phyloP scores from a whole-genome alignment of 2,888 invertebrate species.

The Diplazon laetatorius region DNA sequence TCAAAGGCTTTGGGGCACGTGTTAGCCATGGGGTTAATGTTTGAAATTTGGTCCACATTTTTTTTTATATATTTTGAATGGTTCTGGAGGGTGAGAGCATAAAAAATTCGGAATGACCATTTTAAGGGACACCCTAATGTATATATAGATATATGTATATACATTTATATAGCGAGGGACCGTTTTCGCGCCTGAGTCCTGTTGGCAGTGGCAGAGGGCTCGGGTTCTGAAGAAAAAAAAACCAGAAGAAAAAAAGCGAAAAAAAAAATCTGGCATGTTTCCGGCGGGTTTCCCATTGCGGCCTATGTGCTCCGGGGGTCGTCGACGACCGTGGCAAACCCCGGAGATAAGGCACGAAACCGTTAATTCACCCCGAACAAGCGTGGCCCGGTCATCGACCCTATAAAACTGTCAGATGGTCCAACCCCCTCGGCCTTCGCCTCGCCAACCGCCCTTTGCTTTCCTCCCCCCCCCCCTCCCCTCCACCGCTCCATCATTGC shows the following conservation, averaged over 20 bases:
- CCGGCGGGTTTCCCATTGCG: slow-evolving; percentile 43
- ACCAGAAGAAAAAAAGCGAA: slow-evolving; percentile 42
- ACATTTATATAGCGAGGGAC: slow-evolving; percentile 32
- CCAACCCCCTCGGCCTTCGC: slow-evolving; percentile 1
- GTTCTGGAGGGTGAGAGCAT: no score
- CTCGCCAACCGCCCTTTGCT: background rate
- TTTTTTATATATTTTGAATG: no score
- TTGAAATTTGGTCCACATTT: no score
- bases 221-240: no score
- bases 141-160: background rate
- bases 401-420: slow-evolving; percentile 58
- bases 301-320: slow-evolving; percentile 24
- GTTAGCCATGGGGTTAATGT: no score
- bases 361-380: slow-evolving; percentile 68
- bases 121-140: no score
- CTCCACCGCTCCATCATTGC: no score
- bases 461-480: background rate
- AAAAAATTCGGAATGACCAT: no score
- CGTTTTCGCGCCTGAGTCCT: slow-evolving; percentile 50
- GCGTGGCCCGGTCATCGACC: slow-evolving; percentile 48
- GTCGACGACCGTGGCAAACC: slow-evolving; percentile 29
- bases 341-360: slow-evolving; percentile 70
- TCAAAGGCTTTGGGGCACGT: no score
- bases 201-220: slow-evolving; percentile 29
- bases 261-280: slow-evolving; percentile 40